Evolutionary conservation across 2,113 vertebrate genomes (phyloP).

Genomic region (Oophaga pumilio): DNA sequence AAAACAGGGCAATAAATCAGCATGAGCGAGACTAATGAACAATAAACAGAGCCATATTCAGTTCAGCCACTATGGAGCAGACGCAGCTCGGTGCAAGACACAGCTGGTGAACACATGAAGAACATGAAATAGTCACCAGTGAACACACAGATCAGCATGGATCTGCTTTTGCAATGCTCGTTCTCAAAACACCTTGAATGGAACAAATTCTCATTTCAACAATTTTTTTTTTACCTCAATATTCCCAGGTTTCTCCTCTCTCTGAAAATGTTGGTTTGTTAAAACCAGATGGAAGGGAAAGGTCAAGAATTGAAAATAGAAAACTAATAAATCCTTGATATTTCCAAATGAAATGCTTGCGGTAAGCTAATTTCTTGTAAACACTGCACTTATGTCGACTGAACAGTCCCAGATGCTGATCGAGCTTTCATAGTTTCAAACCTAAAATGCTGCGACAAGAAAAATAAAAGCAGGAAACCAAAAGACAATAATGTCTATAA

Average conservation of each 20-base stretch:
- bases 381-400: conserved; percentile 65
- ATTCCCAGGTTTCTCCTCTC: conserved; percentile 48
- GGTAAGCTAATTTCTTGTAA: conserved; percentile 77
- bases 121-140: conserved; percentile 60
- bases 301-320: conserved; percentile 73
- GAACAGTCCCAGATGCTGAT: conserved; percentile 69
- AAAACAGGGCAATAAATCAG: conserved; percentile 32
- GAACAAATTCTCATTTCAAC: background rate
- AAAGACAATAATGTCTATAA: background rate
- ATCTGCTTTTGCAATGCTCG: conserved; percentile 3
- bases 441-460: conserved; percentile 24
- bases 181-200: conserved; percentile 58
- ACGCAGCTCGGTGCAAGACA: conserved; percentile 22
- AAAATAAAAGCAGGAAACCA: background rate
- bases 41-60: conserved; percentile 26
- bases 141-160: conserved; percentile 57
- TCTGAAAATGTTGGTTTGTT: conserved; percentile 63
- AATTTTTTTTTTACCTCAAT: conserved; percentile 52
- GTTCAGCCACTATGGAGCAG: background rate
- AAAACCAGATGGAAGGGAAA: conserved; percentile 74
- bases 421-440: conserved; percentile 65
- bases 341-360: conserved; percentile 76
- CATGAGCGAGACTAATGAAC: conserved; percentile 30
- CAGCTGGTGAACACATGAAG: conserved; percentile 69
- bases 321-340: conserved; percentile 77